Evolutionary conservation across 2,113 vertebrate species (phyloP).

Genomic region (Urocolius indicus): DNA sequence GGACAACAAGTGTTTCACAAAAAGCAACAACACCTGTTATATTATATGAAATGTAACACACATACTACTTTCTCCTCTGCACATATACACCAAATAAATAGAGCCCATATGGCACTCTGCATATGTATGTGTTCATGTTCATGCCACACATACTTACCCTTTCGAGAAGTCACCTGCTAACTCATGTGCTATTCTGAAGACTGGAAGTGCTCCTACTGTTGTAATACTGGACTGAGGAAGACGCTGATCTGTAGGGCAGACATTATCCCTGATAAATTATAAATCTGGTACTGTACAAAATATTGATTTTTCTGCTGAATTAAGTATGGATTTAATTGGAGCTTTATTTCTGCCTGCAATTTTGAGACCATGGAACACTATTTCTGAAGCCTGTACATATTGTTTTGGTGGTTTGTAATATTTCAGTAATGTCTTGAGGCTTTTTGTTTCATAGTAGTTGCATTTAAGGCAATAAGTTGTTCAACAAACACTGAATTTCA

Average conservation of each 20-base stretch:
- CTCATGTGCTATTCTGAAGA: neutral
- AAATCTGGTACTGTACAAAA: constrained; percentile 17
- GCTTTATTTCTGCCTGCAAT: constrained; percentile 22
- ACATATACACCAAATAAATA: constrained; percentile 50
- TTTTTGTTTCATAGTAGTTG: constrained; percentile 51
- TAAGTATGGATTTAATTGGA: constrained; percentile 55
- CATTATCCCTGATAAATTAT: constrained; percentile 4
- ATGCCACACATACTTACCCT: constrained; percentile 60
- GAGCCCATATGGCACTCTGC: constrained; percentile 55
- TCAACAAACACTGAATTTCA: constrained; percentile 56
- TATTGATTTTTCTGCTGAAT: constrained; percentile 3
- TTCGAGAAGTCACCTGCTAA: constrained; percentile 60
- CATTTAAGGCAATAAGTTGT: constrained; percentile 52
- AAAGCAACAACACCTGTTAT: constrained; percentile 63
- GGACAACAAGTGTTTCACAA: constrained; percentile 21
- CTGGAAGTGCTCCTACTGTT: constrained; percentile 36
- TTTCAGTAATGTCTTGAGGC: constrained; percentile 51
- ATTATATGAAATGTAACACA: constrained; percentile 47
- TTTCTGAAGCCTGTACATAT: constrained; percentile 34
- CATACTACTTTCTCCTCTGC: constrained; percentile 13
- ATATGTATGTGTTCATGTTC: constrained; percentile 42
- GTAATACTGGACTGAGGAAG: neutral
- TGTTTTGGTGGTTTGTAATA: constrained; percentile 41
- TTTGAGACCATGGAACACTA: constrained; percentile 6
- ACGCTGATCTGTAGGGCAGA: constrained; percentile 45